phyloP scores from a whole-genome alignment of 2,888 invertebrate species.

The Leptinotarsa rubiginosa region DNA sequence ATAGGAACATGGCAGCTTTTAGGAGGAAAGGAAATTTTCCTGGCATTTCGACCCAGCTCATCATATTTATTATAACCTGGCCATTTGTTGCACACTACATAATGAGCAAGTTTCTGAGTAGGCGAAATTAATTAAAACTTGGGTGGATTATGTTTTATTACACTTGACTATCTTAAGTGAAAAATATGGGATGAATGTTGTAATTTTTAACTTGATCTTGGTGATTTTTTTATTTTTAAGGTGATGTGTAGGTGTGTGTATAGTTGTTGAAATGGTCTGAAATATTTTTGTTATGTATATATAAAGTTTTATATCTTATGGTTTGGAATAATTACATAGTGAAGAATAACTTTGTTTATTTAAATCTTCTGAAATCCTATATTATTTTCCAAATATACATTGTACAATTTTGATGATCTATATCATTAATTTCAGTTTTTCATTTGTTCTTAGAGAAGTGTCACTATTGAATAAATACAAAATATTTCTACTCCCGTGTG shows the following conservation, averaged over 20 bases:
- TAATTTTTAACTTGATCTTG: background rate
- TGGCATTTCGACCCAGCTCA: conserved; percentile 65
- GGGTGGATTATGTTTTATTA: background rate
- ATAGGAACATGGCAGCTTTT: conserved; percentile 41
- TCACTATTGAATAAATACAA: no score
- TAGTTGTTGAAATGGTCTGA: conserved; percentile 15
- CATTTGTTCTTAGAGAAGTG: no score
- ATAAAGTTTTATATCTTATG: conserved; percentile 35
- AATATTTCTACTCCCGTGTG: no score
- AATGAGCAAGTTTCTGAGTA: conserved; percentile 57
- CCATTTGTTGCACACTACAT: conserved; percentile 72
- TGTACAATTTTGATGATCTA: no score
- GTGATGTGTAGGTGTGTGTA: conserved; percentile 21
- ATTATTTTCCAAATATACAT: no score
- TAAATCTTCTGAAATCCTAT: no score
- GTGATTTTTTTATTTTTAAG: background rate
- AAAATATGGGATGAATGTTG: background rate
- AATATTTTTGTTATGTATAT: conserved; percentile 41
- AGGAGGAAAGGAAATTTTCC: conserved; percentile 49
- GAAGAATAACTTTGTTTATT: background rate
- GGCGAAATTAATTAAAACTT: conserved; percentile 45
- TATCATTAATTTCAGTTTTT: no score
- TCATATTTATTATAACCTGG: conserved; percentile 74
- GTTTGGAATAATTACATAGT: conserved; percentile 39
- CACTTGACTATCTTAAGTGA: background rate